These are phyloP conservation scores for Takifugu ocellatus DNA, from an alignment of 2,797 vertebrate genomes.

Conservation along the genomic window DNA sequence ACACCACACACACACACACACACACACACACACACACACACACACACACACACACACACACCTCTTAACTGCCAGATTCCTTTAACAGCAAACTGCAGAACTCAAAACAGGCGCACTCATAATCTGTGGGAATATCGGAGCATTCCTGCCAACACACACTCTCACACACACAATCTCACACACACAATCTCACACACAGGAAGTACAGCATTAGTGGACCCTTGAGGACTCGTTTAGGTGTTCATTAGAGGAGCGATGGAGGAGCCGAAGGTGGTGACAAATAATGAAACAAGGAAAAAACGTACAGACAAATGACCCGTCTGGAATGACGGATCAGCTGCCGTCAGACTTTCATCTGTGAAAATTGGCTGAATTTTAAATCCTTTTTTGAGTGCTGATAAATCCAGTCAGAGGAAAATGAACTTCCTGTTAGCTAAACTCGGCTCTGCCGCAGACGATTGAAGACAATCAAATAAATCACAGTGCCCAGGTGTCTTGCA, in stretches of 20 bases:
- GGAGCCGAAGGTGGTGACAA: conserved; percentile 10
- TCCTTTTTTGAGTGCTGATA: conserved; percentile 11
- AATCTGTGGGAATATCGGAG: conserved; percentile 19
- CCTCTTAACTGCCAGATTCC: conserved; percentile 49
- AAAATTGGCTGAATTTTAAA: conserved; percentile 13
- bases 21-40: conserved; percentile 17
- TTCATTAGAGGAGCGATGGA: conserved; percentile 29
- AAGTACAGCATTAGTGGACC: conserved; percentile 36
- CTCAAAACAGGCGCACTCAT: conserved; percentile 44
- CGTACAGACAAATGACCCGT: not conserved
- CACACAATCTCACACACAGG: conserved; percentile 2
- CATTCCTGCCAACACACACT: conserved; percentile 14
- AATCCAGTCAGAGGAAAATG: conserved; percentile 34
- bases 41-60: conserved; percentile 15
- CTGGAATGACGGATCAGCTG: conserved; percentile 38
- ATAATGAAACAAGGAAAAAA: not conserved
- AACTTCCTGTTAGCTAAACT: conserved; percentile 17
- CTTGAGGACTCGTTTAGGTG: conserved; percentile 32
- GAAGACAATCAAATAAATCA: conserved; percentile 19
- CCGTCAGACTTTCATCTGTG: conserved; percentile 31
- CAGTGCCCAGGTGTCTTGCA: not conserved
- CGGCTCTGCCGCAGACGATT: conserved; percentile 24
- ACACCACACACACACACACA: conserved; percentile 28
- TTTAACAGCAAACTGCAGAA: conserved; percentile 36
- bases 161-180: conserved; percentile 11